phyloP scores from a whole-genome alignment of 2,113 vertebrate genomes.

The Physeter macrocephalus region DNA sequence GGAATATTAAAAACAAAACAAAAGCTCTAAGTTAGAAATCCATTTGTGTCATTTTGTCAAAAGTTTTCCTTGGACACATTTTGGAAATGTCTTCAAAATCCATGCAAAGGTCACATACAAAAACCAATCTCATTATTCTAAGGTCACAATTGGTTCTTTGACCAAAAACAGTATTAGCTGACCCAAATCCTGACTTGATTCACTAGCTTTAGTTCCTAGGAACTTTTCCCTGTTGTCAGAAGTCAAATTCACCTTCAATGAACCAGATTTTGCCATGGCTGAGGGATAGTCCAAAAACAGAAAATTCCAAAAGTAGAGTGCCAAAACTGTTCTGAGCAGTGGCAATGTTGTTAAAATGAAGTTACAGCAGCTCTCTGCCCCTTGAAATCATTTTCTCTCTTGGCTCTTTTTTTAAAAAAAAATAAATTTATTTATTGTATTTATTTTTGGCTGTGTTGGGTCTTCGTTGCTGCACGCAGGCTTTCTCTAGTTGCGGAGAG shows the following conservation, averaged over 20 bases:
- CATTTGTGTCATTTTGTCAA: neutral
- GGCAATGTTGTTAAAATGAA: constrained; percentile 4
- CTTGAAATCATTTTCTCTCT: constrained; percentile 1
- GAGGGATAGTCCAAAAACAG: neutral
- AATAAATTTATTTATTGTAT: no score
- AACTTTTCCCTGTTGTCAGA: neutral
- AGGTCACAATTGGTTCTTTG: constrained; percentile 17
- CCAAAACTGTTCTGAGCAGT: neutral
- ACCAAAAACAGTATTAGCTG: neutral
- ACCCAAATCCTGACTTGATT: constrained; percentile 15
- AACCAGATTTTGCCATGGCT: neutral
- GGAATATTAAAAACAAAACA: constrained; percentile 13
- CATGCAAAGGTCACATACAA: neutral
- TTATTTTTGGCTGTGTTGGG: no score
- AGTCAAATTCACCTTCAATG: constrained; percentile 18
- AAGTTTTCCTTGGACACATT: neutral
- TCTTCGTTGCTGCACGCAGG: no score
- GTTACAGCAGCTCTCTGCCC: neutral
- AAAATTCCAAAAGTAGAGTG: neutral
- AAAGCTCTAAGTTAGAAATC: neutral
- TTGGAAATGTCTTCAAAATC: neutral
- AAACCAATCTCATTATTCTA: neutral
- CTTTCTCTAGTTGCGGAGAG: no score
- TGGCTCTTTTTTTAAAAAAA: neutral
- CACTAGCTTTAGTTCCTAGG: neutral